phyloP scores from a whole-genome alignment of 1,140 invertebrate genomes.

The Medauroidea extradentata region DNA sequence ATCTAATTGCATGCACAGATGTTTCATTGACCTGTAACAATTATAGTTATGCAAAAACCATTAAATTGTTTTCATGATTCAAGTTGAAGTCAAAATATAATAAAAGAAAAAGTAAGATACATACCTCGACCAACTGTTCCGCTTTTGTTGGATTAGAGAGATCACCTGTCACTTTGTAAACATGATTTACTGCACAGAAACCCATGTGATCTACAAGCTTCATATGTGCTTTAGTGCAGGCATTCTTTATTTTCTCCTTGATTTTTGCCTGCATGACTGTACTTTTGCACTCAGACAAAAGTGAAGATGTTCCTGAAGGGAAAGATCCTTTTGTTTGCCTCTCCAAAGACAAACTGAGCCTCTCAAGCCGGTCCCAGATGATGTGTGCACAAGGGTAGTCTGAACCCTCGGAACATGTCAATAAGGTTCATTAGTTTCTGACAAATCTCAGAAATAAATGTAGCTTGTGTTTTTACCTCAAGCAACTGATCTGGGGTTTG shows the following conservation, averaged over 20 bases:
- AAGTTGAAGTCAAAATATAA: neutral
- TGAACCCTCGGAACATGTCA: neutral
- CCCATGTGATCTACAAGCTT: constrained; percentile 1
- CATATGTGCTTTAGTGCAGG: neutral
- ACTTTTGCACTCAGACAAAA: neutral
- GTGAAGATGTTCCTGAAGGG: neutral
- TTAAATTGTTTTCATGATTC: neutral
- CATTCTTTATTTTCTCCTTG: neutral
- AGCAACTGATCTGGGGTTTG: neutral
- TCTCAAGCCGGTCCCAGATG: neutral
- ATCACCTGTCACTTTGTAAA: neutral
- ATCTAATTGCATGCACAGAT: neutral
- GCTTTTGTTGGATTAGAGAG: constrained; percentile 1
- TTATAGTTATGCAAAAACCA: neutral
- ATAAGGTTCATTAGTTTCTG: neutral
- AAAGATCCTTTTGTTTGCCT: neutral
- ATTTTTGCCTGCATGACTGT: neutral
- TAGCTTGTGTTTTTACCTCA: neutral
- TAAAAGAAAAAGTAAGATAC: neutral
- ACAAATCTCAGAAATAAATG: neutral
- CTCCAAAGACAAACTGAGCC: neutral
- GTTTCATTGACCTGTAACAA: neutral
- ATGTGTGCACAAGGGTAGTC: constrained; percentile 1
- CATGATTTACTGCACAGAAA: neutral
- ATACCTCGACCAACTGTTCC: neutral